Base-by-base conservation (phyloP, 2,888 invertebrate species). In the Plagodis dolabraria region DNA sequence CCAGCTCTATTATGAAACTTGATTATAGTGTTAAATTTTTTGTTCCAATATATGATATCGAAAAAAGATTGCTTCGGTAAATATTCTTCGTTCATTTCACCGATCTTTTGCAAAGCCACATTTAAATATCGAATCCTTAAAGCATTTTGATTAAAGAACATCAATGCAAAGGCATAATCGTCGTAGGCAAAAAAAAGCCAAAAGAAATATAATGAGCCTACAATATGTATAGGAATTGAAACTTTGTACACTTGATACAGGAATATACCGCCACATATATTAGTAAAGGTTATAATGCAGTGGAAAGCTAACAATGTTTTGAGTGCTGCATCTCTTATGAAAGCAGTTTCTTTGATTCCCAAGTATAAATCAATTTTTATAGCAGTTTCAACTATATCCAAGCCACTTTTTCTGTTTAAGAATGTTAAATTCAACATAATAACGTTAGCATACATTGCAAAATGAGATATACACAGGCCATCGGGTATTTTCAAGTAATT, bases 41-140 rank as follows among this genome's bases (percentile, higher is more conserved):
- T 69, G 35, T 67, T 79, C 89, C 89, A 89, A 57, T 82, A 71
- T 5, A 85, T 12, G 5, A 63, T 65, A 66, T 82, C 71, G 36
- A 85, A 82, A 6, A 83, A 38, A 10, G 78, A 69, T 57, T 80
- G 74, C n/a, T 77, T 74, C 0, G 84, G 82, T 46, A 89, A 69
- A 51, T 83, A 80, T 2, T 79, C 68, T 5, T 74, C 56, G 10
- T 85, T 77, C 43, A 87, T 70, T 0, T 80, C 70, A 1, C 79
- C 77, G 0, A 70, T 57, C 67, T 85, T 87, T 56, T 86, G 75
- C 46, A 90, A 66, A 12, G 86, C 80, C 0, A 85, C 72, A 56
- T 89, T 90, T 5, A 90, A 55, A 42, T 83, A 89, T 33, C 79
- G 75, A n/a, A 74, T 68, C 65, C 89, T 76, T 40, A 81, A 57